These are phyloP conservation scores for Drosophila prolongata DNA, from an alignment of 2,888 invertebrate species.

Conservation along the genomic window DNA sequence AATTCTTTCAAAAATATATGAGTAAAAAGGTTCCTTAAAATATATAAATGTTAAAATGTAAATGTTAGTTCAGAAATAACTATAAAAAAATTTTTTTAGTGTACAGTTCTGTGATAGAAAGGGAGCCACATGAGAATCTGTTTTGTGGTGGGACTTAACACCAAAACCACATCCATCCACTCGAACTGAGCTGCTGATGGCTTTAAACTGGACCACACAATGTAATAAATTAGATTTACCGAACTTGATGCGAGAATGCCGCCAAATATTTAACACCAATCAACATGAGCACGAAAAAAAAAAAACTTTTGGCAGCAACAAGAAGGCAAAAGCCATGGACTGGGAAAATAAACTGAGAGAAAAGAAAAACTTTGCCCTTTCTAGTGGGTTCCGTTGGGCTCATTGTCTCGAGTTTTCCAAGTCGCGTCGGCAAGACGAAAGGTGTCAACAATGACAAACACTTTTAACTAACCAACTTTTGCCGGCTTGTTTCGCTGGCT, in stretches of 20 bases:
- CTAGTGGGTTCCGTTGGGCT: conserved; percentile 49
- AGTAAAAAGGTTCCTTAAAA: no score
- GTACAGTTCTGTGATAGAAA: conserved; percentile 11
- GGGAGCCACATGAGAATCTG: conserved; percentile 43
- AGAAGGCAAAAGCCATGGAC: conserved; percentile 9
- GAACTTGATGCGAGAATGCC: conserved; percentile 59
- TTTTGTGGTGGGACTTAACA: conserved; percentile 60
- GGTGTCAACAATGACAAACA: conserved; percentile 80
- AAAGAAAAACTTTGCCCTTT: conserved; percentile 67
- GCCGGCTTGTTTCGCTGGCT: conserved; percentile 46
- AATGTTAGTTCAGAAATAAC: conserved; percentile 22
- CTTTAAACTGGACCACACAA: conserved; percentile 64
- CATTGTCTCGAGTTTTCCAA: conserved; percentile 61
- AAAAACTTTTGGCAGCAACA: conserved; percentile 25
- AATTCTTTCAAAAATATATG: no score
- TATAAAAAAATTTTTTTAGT: neutral
- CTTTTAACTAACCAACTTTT: conserved; percentile 78
- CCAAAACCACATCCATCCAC: conserved; percentile 45
- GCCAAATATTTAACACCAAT: conserved; percentile 77
- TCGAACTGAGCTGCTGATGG: conserved; percentile 44
- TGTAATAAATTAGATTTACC: conserved; percentile 76
- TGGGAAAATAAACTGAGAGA: conserved; percentile 37
- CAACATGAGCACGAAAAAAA: conserved; percentile 49
- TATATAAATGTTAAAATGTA: no score
- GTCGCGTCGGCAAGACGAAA: conserved; percentile 62